phyloP scores from a whole-genome alignment of 2,113 vertebrate species.

The Rhea americana region DNA sequence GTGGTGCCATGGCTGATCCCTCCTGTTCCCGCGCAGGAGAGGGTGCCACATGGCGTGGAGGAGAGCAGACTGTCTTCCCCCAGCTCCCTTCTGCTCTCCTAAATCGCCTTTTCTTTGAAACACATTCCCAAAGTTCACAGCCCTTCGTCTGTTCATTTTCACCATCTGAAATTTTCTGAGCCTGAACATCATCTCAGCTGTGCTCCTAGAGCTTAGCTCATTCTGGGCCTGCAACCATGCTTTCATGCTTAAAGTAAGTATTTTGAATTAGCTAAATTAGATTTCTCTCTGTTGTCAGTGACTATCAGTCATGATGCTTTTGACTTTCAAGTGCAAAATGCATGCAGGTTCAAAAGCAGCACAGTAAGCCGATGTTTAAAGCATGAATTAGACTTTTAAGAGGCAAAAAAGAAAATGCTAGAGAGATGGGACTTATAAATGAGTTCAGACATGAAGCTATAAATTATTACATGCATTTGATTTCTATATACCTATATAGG shows the following conservation, averaged over 20 bases:
- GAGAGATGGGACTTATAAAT: constrained; percentile 6
- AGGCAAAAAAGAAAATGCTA: background rate
- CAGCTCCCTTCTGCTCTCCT: background rate
- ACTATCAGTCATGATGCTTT: constrained; percentile 1
- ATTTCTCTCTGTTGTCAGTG: background rate
- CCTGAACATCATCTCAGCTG: constrained; percentile 22
- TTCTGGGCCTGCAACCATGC: background rate
- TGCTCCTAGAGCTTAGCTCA: background rate
- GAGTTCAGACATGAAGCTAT: background rate
- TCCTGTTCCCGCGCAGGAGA: background rate
- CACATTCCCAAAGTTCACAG: background rate
- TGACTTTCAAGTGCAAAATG: background rate
- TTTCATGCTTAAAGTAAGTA: background rate
- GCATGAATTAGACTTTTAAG: constrained; percentile 17
- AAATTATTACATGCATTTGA: constrained; percentile 32
- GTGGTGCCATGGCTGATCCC: background rate
- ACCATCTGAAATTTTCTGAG: constrained; percentile 10
- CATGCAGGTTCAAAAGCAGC: background rate
- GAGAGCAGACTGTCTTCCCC: background rate
- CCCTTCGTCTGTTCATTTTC: constrained; percentile 4
- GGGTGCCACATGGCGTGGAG: background rate
- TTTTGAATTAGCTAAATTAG: constrained; percentile 29
- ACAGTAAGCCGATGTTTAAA: background rate
- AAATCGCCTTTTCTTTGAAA: background rate
- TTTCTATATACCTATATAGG: constrained; percentile 8